Evolutionary conservation across 2,797 vertebrate species (phyloP), one percentile per base, ranked within the genome.

Genomic region (Argentina silus): DNA sequence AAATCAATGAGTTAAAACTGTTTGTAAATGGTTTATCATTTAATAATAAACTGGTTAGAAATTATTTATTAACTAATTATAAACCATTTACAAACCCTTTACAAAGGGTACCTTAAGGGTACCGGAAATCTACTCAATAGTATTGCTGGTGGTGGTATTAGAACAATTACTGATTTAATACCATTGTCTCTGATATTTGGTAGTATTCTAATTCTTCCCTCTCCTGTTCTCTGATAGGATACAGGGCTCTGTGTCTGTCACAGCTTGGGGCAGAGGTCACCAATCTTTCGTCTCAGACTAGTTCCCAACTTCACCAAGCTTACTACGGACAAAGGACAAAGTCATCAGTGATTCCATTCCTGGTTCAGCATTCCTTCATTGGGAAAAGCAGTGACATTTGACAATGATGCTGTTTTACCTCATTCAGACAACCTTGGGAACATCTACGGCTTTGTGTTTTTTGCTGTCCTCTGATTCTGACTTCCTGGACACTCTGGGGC

Each of bases 401-500:
- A 63, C 51, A 14, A 55, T 45, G 23, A 42, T 56, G 65, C 70
- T 45, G 36, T 61, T 83, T 83, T 92, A 94, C 70, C 85, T 87
- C 0, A 17, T 79, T 73, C 0, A 1, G 75, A 77, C 70, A 48
- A 75, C 14, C 77, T 83, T 82, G 64, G 82, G 3, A 6, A 69
- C 67, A 44, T 93, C 92, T 68, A 55, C 75, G 59, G 81, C 76
- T 69, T 85, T 90, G 3, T 78, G 69, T 44, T 80, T 72, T 2
- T 79, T 89, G 44, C 70, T 73, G 8, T 91, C 81, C 0, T 83
- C 90, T 15, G 85, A 70, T 69, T 95, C 93, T 0, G 80, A 76
- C 77, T 91, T 93, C 60, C 85, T 83, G 47, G 89, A 75, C 27
- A 90, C 67, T 78, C 92, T 94, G 69, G 95, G 92, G 87, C 94